Conservation (phyloP, 1,140 invertebrate species). For the Tribolium castaneum region DNA sequence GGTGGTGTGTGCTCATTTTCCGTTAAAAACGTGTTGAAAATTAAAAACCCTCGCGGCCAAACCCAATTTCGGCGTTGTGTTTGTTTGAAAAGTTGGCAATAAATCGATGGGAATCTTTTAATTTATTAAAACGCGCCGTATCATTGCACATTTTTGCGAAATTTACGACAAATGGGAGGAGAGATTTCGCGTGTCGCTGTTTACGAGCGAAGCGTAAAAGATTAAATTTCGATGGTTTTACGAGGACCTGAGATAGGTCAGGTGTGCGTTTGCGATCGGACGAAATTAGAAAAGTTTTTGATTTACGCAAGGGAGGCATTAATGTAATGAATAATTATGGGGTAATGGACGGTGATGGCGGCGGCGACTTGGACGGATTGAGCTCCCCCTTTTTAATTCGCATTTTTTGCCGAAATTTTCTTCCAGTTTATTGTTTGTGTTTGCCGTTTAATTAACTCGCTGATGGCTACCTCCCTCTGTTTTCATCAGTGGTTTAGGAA, state of each 20-base stretch:
- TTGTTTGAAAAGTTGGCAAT: not conserved
- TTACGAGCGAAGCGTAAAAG: constrained; percentile 1
- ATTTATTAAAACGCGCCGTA: constrained; percentile 11
- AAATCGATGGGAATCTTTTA: constrained; percentile 16
- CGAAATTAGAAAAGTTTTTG: constrained; percentile 41
- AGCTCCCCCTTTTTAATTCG: not conserved
- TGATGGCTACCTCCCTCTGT: not conserved
- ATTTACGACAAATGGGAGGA: constrained; percentile 15
- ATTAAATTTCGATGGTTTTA: constrained; percentile 34
- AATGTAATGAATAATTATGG: constrained; percentile 23
- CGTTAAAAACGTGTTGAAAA: constrained; percentile 30
- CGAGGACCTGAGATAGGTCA: constrained; percentile 7
- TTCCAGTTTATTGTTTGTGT: constrained; percentile 20
- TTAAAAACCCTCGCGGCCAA: constrained; percentile 9
- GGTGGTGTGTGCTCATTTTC: constrained; percentile 1
- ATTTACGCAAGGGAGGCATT: constrained; percentile 1
- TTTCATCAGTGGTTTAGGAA: not conserved
- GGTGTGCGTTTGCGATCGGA: constrained; percentile 2
- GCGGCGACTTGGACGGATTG: not conserved
- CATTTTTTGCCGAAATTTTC: not conserved
- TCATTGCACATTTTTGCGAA: not conserved
- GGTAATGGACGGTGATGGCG: constrained; percentile 6
- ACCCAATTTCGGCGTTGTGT: not conserved
- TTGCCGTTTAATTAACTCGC: constrained; percentile 22
- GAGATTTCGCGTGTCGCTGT: constrained; percentile 1